Evolutionary conservation across 2,888 invertebrate species (phyloP), one percentile per base, ranked within the genome.

Genomic region (Mimachlamys varia): DNA sequence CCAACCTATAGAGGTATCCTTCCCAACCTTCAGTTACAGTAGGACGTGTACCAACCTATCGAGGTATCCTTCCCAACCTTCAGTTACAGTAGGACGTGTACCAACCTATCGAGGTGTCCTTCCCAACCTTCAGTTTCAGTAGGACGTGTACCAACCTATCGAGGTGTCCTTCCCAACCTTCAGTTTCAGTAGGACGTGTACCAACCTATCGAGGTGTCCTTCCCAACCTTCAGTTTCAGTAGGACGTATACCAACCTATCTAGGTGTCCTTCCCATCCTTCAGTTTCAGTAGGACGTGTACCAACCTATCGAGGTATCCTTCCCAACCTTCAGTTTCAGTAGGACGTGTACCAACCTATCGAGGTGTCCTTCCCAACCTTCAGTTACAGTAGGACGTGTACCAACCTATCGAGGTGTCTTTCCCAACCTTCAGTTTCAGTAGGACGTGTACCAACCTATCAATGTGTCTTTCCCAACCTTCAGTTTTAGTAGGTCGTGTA

Each of bases 111-210:
- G 53, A 88, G 13, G 89, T 89, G 2, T 89, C 49, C 76, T 93
- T 91, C n/a, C 90, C 55, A 49, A 89, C 87, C 88, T 94, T 95
- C 27, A 96, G 88, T 88, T 93, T 89, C 37, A 94, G 90, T 4
- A 95, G 88, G 91, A n/a, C n/a, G n/a, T n/a, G n/a, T n/a, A n/a
- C 90, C 91, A 92, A 95, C 95, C 93, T n/a, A 94, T 88, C 49
- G 53, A 88, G 13, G 89, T 89, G 2, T 89, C 49, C 76, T 93
- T 91, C n/a, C 90, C 55, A 49, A 89, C 87, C 88, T 94, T 95
- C 27, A 96, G 88, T 88, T 93, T 89, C 37, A 94, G 90, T 4
- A 95, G 88, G 91, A n/a, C n/a, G n/a, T n/a, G n/a, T n/a, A n/a
- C 90, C 91, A 92, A 95, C 95, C 93, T n/a, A 94, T 88, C 49